These are phyloP conservation scores for Tupaia tana DNA, from an alignment of 2,113 vertebrate species.

Conservation along the genomic window DNA sequence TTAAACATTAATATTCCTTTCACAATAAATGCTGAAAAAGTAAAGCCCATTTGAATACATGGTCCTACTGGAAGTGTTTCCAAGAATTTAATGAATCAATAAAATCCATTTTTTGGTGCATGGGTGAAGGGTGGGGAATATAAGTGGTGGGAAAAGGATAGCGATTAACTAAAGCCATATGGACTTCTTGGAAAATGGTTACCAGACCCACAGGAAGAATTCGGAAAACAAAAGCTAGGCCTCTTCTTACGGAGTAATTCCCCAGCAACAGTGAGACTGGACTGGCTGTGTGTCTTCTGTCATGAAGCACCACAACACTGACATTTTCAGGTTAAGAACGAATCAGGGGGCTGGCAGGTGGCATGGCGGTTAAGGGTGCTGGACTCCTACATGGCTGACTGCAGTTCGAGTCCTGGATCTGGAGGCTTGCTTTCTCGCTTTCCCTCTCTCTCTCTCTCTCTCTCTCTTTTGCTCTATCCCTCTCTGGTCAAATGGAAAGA, in stretches of 20 bases:
- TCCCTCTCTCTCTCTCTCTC: too few relatives aligned
- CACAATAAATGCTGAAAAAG: constrained; percentile 82
- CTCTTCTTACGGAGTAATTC: constrained; percentile 50
- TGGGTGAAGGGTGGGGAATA: not conserved
- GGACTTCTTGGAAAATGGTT: constrained; percentile 67
- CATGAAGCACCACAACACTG: not conserved
- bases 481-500: too few relatives aligned
- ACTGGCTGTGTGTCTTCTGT: not conserved
- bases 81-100: constrained; percentile 89
- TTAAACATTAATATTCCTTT: constrained; percentile 85
- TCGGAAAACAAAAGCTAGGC: constrained; percentile 52
- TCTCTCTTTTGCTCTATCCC: too few relatives aligned
- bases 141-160: constrained; percentile 19
- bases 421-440: too few relatives aligned
- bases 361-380: too few relatives aligned
- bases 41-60: constrained; percentile 84
- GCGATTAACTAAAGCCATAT: constrained; percentile 76
- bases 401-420: too few relatives aligned
- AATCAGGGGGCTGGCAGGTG: not conserved
- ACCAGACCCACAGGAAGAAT: not conserved
- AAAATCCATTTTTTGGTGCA: constrained; percentile 72
- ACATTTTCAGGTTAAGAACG: constrained; percentile 57
- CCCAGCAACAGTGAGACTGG: not conserved
- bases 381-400: too few relatives aligned
- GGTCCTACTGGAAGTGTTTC: constrained; percentile 85